Evolutionary conservation across 2,888 invertebrate genomes (phyloP).

Genomic region (Nesidiocoris tenuis): DNA sequence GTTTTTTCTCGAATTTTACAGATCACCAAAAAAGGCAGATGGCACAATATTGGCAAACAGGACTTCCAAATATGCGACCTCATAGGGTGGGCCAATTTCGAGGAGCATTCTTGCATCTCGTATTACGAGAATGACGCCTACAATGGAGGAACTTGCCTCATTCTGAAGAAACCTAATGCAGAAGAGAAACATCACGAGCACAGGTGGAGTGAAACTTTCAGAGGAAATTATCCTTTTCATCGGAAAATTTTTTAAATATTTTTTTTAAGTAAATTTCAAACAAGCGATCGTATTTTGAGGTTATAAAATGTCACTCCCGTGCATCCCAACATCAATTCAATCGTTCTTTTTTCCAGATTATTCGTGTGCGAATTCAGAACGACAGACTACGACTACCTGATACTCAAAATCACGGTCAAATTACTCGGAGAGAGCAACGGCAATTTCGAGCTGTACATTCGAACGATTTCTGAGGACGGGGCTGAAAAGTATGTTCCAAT

Average conservation of each 20-base stretch:
- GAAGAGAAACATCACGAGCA: slow-evolving; percentile 23
- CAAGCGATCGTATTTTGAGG: too few relatives aligned
- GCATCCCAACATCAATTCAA: too few relatives aligned
- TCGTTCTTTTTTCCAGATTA: slow-evolving; percentile 25
- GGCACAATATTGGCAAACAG: slow-evolving; percentile 64
- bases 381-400: slow-evolving; percentile 33
- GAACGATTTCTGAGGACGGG: slow-evolving; percentile 15
- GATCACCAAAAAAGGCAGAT: slow-evolving; percentile 57
- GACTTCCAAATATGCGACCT: slow-evolving; percentile 58
- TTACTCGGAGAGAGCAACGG: slow-evolving; percentile 13
- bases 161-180: slow-evolving; percentile 27
- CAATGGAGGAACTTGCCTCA: slow-evolving; percentile 44
- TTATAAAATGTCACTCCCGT: too few relatives aligned
- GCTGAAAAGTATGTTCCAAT: slow-evolving; percentile 8
- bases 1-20: slow-evolving; percentile 50
- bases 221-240: too few relatives aligned
- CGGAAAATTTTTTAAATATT: too few relatives aligned
- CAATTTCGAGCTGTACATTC: slow-evolving; percentile 29
- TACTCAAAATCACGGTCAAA: slow-evolving; percentile 28
- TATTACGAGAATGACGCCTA: slow-evolving; percentile 43
- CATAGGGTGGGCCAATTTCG: slow-evolving; percentile 24
- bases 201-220: too few relatives aligned
- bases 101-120: slow-evolving; percentile 34
- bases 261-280: too few relatives aligned
- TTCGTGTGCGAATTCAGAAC: slow-evolving; percentile 35